These are phyloP conservation scores for Julus scandinavius DNA, from an alignment of 2,888 invertebrate genomes.

Conservation along the genomic window DNA sequence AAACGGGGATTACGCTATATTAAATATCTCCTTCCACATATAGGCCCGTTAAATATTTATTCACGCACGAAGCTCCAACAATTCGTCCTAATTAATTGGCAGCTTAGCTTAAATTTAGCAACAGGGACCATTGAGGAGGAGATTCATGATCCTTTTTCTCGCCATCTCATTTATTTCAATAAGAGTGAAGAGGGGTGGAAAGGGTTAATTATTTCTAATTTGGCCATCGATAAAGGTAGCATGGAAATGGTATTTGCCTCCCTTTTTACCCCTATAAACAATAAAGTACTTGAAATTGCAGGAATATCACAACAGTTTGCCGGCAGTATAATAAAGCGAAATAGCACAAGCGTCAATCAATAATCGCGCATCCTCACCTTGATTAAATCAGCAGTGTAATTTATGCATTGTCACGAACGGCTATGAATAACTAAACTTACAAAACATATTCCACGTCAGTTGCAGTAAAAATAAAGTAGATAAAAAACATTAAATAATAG, in stretches of 20 bases:
- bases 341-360: constrained; percentile 24
- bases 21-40: not conserved
- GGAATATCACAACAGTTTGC: not conserved
- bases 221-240: not conserved
- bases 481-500: constrained; percentile 26
- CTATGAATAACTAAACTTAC: constrained; percentile 31
- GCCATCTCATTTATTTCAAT: constrained; percentile 25
- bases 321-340: not conserved
- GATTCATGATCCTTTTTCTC: not conserved
- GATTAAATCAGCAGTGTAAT: constrained; percentile 25
- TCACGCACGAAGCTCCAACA: not conserved
- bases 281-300: not conserved
- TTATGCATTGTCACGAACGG: constrained; percentile 6
- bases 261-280: not conserved
- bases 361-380: not conserved
- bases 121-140: not conserved
- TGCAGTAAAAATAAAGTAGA: constrained; percentile 4
- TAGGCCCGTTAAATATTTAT: not conserved
- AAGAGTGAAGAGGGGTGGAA: not conserved
- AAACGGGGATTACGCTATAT: not conserved
- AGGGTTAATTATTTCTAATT: constrained; percentile 26
- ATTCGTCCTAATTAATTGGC: constrained; percentile 19
- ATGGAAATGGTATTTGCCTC: not conserved
- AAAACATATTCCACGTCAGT: not conserved
- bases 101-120: constrained; percentile 16